Percentiles rank a stretch among this genome's conserved stretches.
Evolutionary conservation across 1,140 invertebrate species (phyloP).

Genomic region (Drosophila nannoptera): DNA sequence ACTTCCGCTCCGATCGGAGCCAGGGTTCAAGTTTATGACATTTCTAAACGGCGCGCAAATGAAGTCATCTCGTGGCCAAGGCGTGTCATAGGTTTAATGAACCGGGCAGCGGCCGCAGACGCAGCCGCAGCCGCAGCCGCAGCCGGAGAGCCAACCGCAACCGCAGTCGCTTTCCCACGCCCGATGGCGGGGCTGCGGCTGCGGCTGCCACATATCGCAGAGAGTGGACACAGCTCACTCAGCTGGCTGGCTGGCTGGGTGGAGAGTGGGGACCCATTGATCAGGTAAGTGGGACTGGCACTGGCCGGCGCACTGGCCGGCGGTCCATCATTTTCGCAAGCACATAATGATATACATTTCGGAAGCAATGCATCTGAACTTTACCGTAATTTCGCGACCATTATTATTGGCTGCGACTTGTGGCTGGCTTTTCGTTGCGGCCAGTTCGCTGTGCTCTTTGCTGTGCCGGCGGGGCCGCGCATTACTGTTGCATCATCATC

Average conservation of each 20-base stretch:
- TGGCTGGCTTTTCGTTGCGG: neutral
- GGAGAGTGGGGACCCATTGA: slow-evolving; percentile 17
- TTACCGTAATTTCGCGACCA: slow-evolving; percentile 71
- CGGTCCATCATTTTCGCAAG: slow-evolving; percentile 70
- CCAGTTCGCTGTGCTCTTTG: neutral
- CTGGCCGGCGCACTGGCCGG: slow-evolving; percentile 37
- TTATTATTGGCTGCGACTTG: slow-evolving; percentile 53
- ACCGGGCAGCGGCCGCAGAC: slow-evolving; percentile 35
- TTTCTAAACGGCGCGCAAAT: slow-evolving; percentile 58
- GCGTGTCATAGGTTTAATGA: slow-evolving; percentile 68
- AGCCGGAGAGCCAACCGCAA: slow-evolving; percentile 6
- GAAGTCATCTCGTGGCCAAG: slow-evolving; percentile 57
- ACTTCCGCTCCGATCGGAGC: slow-evolving; percentile 41
- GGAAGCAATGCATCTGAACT: slow-evolving; percentile 73
- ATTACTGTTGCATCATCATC: slow-evolving; percentile 41
- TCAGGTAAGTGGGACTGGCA: slow-evolving; percentile 53
- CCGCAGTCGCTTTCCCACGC: slow-evolving; percentile 62
- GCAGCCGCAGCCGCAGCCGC: slow-evolving; percentile 1
- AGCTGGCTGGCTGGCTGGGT: too few relatives aligned
- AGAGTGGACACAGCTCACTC: slow-evolving; percentile 22
- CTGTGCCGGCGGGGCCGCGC: slow-evolving; percentile 28
- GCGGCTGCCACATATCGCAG: slow-evolving; percentile 20
- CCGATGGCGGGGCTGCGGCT: neutral
- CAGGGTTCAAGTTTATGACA: slow-evolving; percentile 70
- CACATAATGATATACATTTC: slow-evolving; percentile 74